These are phyloP conservation scores for Crepidodera aurea DNA, from an alignment of 2,888 invertebrate species.

Conservation along the genomic window DNA sequence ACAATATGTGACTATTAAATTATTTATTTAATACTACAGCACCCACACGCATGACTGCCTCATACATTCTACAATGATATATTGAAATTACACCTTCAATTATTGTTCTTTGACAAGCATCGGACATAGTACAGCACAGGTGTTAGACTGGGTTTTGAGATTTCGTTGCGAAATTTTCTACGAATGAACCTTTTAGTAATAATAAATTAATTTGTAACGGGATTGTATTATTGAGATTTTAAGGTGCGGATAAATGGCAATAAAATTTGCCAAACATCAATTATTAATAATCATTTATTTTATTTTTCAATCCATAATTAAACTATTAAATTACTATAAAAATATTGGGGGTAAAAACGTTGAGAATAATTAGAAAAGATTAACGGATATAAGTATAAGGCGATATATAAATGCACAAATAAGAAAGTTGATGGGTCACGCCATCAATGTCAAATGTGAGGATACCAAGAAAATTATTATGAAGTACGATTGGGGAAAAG, in stretches of 20 bases:
- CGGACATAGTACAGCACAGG: slow-evolving; percentile 33
- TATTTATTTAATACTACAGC: slow-evolving; percentile 39
- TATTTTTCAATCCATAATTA: too few species aligned
- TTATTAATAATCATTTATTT: too few species aligned
- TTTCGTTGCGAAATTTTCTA: slow-evolving; percentile 19
- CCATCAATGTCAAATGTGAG: too few species aligned
- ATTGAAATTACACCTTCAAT: slow-evolving; percentile 42
- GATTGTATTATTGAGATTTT: neutral
- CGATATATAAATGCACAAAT: too few species aligned
- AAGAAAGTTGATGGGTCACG: too few species aligned
- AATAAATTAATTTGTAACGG: slow-evolving; percentile 5
- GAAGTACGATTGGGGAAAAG: too few species aligned
- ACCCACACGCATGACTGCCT: slow-evolving; percentile 36
- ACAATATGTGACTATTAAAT: slow-evolving; percentile 47
- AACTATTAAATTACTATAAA: too few species aligned
- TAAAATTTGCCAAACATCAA: neutral
- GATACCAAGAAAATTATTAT: too few species aligned
- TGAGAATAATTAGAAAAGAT: too few species aligned
- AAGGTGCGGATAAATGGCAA: neutral
- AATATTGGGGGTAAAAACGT: too few species aligned
- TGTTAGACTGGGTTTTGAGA: slow-evolving; percentile 25
- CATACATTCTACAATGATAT: slow-evolving; percentile 40
- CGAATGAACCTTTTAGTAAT: slow-evolving; percentile 6
- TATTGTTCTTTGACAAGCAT: slow-evolving; percentile 35
- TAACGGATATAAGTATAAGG: too few species aligned